A percentile compares a stretch with the other conserved stretches of the same genome.
phyloP scores from a whole-genome alignment of 2,113 vertebrate genomes.

The Bothrops jararaca region DNA sequence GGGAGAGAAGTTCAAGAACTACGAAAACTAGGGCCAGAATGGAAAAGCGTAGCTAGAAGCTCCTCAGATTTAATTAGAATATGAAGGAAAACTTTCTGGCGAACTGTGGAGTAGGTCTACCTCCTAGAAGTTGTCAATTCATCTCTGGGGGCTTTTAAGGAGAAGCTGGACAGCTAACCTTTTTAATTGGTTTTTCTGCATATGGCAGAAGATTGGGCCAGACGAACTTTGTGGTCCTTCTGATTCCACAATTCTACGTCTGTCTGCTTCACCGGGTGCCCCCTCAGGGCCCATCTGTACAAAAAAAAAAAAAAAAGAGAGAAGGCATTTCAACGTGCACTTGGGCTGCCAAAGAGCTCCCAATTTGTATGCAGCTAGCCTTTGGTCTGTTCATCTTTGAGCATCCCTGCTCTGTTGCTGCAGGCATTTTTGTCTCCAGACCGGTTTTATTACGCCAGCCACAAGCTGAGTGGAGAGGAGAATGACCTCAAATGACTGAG shows the following conservation, averaged over 20 bases:
- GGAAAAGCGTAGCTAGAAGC: background rate
- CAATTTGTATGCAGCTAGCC: background rate
- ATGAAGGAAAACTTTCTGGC: background rate
- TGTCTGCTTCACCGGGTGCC: background rate
- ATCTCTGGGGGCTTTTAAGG: background rate
- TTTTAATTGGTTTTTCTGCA: background rate
- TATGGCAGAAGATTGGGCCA: background rate
- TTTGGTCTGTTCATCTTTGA: background rate
- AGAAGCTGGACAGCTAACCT: background rate
- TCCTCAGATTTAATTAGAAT: background rate
- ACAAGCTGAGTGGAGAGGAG: background rate
- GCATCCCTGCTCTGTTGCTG: background rate
- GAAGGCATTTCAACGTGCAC: background rate
- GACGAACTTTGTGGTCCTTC: background rate
- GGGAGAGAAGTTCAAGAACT: background rate
- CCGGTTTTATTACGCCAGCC: background rate
- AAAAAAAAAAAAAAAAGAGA: background rate
- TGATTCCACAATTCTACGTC: background rate
- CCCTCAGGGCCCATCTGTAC: background rate
- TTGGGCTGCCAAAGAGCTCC: background rate
- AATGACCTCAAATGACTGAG: background rate
- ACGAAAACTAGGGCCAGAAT: background rate
- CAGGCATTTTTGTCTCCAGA: background rate
- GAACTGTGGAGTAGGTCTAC: background rate
- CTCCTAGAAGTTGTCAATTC: background rate